A percentile compares a stretch with the other conserved stretches of the same genome.
Evolutionary conservation across 1,140 invertebrate genomes (phyloP).

Genomic region (Drosophila nasuta): DNA sequence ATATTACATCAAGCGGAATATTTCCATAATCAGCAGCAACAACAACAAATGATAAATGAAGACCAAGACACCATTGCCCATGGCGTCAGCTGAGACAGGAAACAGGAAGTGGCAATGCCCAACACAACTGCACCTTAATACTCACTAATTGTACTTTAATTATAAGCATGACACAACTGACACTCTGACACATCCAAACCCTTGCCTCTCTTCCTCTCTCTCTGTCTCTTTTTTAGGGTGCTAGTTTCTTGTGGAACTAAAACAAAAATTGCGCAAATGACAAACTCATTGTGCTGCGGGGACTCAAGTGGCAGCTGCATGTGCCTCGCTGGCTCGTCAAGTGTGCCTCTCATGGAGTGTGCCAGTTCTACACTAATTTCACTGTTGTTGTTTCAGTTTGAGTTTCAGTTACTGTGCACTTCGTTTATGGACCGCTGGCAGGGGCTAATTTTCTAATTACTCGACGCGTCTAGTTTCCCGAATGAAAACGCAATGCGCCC

Average conservation of each 20-base stretch:
- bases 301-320: slow-evolving; percentile 64
- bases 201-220: background rate
- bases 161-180: slow-evolving; percentile 66
- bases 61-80: slow-evolving; percentile 9
- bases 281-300: slow-evolving; percentile 55
- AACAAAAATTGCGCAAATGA: slow-evolving; percentile 57
- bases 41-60: slow-evolving; percentile 13
- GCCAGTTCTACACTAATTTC: slow-evolving; percentile 27
- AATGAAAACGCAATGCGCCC: slow-evolving; percentile 58
- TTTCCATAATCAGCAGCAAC: slow-evolving; percentile 11
- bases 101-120: slow-evolving; percentile 38
- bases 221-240: slow-evolving; percentile 8
- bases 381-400: slow-evolving; percentile 26
- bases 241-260: slow-evolving; percentile 19
- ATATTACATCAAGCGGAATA: slow-evolving; percentile 23
- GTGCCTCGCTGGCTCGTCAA: slow-evolving; percentile 58
- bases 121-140: slow-evolving; percentile 62
- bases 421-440: slow-evolving; percentile 72
- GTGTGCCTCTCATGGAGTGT: slow-evolving; percentile 68
- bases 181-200: slow-evolving; percentile 6
- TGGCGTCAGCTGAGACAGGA: slow-evolving; percentile 14
- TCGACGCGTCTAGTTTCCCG: slow-evolving; percentile 70
- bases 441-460: slow-evolving; percentile 79
- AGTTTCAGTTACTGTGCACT: slow-evolving; percentile 40
- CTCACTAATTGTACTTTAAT: slow-evolving; percentile 58